These are phyloP conservation scores for Anguilla pacifica DNA, from an alignment of 2,797 vertebrate genomes.

Conservation along the genomic window DNA sequence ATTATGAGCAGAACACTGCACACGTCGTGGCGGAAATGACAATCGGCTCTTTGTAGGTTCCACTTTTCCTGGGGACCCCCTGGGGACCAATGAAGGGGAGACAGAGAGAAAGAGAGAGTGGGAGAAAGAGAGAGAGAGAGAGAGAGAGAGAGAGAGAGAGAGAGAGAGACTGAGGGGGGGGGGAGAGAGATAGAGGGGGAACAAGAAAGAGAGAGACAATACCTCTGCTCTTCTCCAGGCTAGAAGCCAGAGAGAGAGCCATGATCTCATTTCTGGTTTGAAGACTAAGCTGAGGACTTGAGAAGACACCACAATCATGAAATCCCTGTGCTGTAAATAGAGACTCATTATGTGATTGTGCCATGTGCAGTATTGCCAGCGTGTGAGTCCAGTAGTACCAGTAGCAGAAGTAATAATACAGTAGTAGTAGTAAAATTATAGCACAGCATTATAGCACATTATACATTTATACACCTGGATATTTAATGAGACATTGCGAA, in stretches of 20 bases:
- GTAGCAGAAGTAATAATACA: no score
- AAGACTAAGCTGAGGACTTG: constrained; percentile 37
- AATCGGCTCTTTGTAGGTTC: constrained; percentile 55
- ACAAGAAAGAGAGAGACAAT: constrained; percentile 25
- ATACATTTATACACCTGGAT: neutral
- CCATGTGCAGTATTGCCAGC: no score
- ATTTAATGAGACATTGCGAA: neutral
- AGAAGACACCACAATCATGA: neutral
- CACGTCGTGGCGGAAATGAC: constrained; percentile 55
- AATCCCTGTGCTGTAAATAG: neutral
- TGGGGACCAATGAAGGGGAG: constrained; percentile 39
- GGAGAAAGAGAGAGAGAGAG: no score
- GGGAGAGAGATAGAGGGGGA: no score
- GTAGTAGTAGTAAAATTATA: no score
- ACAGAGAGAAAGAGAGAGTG: constrained; percentile 25
- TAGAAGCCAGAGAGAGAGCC: constrained; percentile 22
- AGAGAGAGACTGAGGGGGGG: no score
- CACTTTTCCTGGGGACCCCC: constrained; percentile 46
- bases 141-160: no score
- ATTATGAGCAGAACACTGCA: constrained; percentile 54
- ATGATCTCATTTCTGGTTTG: constrained; percentile 44
- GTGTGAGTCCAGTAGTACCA: no score
- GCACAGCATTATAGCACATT: no score
- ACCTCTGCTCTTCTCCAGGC: constrained; percentile 40
- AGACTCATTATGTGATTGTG: no score